These are phyloP conservation scores for Sturnus vulgaris DNA, from an alignment of 2,113 vertebrate genomes.

Conservation along the genomic window DNA sequence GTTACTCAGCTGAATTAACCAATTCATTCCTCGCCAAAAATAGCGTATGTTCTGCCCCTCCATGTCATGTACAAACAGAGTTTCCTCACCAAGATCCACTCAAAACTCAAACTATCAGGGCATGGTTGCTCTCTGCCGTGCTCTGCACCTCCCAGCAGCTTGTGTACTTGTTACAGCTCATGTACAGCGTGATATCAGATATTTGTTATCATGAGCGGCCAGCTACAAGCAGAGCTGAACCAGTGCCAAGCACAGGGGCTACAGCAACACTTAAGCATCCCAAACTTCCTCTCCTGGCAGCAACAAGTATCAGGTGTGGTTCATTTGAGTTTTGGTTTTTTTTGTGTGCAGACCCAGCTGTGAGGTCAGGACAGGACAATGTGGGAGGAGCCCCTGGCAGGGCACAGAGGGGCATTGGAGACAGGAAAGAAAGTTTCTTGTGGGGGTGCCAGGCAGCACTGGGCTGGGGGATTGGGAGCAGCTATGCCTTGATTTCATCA, in stretches of 20 bases:
- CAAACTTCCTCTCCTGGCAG: background rate
- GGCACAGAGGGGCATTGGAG: accelerated
- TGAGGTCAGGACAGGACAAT: background rate
- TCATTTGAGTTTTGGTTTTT: background rate
- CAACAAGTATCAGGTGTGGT: background rate
- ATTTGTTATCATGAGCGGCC: background rate
- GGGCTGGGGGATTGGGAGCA: background rate
- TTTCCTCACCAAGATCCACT: background rate
- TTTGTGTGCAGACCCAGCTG: background rate
- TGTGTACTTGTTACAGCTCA: background rate
- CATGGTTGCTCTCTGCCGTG: accelerated
- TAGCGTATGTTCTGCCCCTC: accelerated
- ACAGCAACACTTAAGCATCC: background rate
- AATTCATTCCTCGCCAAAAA: background rate
- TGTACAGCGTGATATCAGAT: background rate
- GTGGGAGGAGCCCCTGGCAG: background rate
- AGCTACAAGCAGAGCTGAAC: background rate
- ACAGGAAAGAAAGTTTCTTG: background rate
- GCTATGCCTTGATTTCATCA: background rate
- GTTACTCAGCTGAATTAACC: background rate
- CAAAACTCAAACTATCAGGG: background rate
- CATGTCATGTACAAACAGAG: background rate
- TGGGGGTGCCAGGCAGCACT: background rate
- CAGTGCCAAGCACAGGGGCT: background rate
- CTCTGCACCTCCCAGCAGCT: background rate